Evolutionary conservation across 2,888 invertebrate species (phyloP), one percentile per base, ranked within the genome.

Genomic region (Andricus quercusramuli): DNA sequence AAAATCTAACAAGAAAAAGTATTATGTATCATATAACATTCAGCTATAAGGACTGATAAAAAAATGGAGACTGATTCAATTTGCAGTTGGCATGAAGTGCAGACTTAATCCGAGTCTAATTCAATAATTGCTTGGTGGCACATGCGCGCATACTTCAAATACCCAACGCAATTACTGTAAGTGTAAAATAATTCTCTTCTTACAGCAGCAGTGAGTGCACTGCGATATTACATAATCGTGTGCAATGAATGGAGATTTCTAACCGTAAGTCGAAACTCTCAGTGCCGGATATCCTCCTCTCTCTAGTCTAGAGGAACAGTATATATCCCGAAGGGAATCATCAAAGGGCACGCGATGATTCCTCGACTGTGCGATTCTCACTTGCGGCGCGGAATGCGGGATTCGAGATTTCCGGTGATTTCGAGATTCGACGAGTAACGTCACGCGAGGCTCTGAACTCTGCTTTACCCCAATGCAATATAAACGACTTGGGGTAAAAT

Each of bases 311-410:
- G 29, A 74, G 41, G 66, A 51, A 56, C 51, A 74, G 74, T 32
- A 74, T 51, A 70, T 51, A 56, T 56, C 22, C 47, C 15, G n/a
- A 17, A 56, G 29, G 51, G 51, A 74, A 74, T 74, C 74, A 74
- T 74, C 51, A 74, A 74, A 74, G 74, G 51, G 51, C 74, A 74
- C 74, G 74, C 74, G 74, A 74, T 74, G 74, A 74, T 32, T 29
- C 13, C 25, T 74, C 70, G 25, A 47, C 25, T 68, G 6, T 25
- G 44, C 44, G 29, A 25, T 51, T 70, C 29, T 47, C 25, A 9
- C 8, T 70, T 62, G 25, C 22, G 13, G 25, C 62, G 29, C 32
- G 47, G 74, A 74, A 74, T 32, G 51, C 51, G 51, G 32, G 25
- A 51, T 74, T 56, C 74, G 32, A 51, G 74, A 74, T 74, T 74